phyloP scores from a whole-genome alignment of 64 coral and sea anemone species.

The Montipora sp. region DNA sequence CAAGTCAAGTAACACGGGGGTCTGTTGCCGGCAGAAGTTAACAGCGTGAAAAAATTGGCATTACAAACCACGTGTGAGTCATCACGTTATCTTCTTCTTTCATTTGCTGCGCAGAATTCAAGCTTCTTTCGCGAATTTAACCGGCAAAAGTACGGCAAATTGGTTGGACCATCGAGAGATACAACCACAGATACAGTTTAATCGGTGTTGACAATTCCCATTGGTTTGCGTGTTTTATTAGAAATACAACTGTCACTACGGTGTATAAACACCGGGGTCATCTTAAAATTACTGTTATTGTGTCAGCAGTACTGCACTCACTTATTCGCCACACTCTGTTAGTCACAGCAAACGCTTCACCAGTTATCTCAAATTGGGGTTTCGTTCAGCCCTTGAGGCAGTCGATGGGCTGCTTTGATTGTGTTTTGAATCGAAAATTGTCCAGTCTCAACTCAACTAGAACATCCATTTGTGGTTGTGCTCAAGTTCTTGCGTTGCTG shows the following conservation, averaged over 20 bases:
- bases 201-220: conserved; percentile 75
- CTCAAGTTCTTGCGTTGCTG: not conserved
- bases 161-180: conserved; percentile 8
- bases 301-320: conserved; percentile 52
- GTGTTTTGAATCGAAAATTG: conserved; percentile 27
- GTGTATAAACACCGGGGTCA: conserved; percentile 95
- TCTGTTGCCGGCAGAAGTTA: not conserved
- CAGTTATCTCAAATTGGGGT: not conserved
- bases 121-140: not conserved
- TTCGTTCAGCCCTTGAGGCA: not conserved
- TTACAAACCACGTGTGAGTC: conserved; percentile 52
- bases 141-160: conserved; percentile 28
- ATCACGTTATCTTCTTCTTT: conserved; percentile 43
- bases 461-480: conserved; percentile 23
- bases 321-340: conserved; percentile 56
- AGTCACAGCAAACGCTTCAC: conserved; percentile 41
- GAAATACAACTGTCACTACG: conserved; percentile 82
- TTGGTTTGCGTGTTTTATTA: conserved; percentile 92
- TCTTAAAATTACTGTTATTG: conserved; percentile 99
- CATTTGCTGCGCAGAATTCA: conserved; percentile 7
- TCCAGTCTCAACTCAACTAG: not conserved
- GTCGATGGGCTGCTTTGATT: not conserved
- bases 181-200: conserved; percentile 47
- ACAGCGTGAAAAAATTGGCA: conserved; percentile 46
- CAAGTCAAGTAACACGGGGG: conserved; percentile 20